Evolutionary conservation across 2,113 vertebrate genomes (phyloP).

Genomic region (Zeus faber): DNA sequence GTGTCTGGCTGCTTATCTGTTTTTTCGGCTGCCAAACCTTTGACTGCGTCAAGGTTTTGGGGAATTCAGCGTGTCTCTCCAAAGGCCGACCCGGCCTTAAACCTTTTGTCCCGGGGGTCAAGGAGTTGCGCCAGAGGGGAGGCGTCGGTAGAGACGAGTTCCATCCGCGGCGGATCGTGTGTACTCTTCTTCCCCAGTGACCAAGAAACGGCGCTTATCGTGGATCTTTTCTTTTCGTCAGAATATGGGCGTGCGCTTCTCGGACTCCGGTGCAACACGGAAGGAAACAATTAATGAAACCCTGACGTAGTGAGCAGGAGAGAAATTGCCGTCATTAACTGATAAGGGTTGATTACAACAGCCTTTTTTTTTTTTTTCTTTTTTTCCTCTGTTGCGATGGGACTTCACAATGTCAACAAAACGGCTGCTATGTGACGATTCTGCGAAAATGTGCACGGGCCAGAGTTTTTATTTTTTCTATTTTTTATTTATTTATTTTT

Average conservation of each 20-base stretch:
- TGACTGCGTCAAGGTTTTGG: too few species aligned
- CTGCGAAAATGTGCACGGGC: background rate
- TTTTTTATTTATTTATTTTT: background rate
- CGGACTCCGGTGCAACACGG: constrained; percentile 37
- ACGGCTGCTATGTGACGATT: too few species aligned
- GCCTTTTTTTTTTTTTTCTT: constrained; percentile 16
- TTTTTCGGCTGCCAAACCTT: too few species aligned
- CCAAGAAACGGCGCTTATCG: constrained; percentile 60
- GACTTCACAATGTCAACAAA: background rate
- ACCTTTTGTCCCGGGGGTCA: constrained; percentile 50
- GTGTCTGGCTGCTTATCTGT: too few species aligned
- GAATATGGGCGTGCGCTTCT: constrained; percentile 37
- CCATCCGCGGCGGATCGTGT: too few species aligned
- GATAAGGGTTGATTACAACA: constrained; percentile 50
- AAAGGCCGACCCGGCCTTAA: too few species aligned
- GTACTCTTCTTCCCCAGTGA: constrained; percentile 68
- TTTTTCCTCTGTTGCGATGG: background rate
- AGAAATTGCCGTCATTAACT: constrained; percentile 54
- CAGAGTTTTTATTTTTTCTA: too few species aligned
- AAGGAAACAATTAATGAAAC: constrained; percentile 69
- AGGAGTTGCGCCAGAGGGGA: constrained; percentile 34
- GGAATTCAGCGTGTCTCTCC: too few species aligned
- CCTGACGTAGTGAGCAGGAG: constrained; percentile 57
- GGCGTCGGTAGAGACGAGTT: constrained; percentile 28
- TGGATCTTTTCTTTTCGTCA: constrained; percentile 41